Percentiles rank a stretch among this genome's conserved stretches.
These are phyloP conservation scores for Ondatra zibethicus DNA, from an alignment of 2,113 vertebrate genomes.

Conservation along the genomic window DNA sequence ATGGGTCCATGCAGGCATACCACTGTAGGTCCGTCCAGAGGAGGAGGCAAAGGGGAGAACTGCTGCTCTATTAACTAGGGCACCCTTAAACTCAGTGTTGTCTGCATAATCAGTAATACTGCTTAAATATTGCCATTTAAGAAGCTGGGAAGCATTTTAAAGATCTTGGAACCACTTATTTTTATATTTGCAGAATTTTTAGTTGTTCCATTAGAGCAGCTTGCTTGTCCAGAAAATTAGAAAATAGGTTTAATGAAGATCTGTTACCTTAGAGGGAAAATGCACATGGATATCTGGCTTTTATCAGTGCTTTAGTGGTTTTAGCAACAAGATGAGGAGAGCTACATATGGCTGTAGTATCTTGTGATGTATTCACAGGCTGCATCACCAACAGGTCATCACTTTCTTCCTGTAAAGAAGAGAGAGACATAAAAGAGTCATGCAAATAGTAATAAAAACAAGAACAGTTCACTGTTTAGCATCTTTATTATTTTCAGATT, in stretches of 20 bases:
- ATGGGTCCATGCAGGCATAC: neutral
- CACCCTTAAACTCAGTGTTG: neutral
- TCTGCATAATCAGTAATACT: neutral
- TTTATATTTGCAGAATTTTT: neutral
- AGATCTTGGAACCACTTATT: conserved; percentile 15
- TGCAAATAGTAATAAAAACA: neutral
- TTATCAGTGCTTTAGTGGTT: conserved; percentile 1
- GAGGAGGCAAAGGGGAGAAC: neutral
- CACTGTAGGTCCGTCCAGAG: too few relatives aligned
- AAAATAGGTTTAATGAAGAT: neutral
- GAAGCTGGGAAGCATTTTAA: neutral
- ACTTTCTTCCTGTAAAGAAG: neutral
- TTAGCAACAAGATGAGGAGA: neutral
- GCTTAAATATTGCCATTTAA: neutral
- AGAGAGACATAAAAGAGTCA: neutral
- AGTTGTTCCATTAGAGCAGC: neutral
- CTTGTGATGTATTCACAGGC: neutral
- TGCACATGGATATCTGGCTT: neutral
- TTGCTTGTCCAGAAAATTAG: conserved; percentile 21
- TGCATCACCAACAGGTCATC: neutral
- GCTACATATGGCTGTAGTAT: neutral
- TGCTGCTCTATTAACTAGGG: neutral
- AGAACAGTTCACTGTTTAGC: neutral
- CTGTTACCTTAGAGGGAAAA: neutral
- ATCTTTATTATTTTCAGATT: neutral